phyloP scores from a whole-genome alignment of 2,113 vertebrate species.

The Vireo altiloquus region DNA sequence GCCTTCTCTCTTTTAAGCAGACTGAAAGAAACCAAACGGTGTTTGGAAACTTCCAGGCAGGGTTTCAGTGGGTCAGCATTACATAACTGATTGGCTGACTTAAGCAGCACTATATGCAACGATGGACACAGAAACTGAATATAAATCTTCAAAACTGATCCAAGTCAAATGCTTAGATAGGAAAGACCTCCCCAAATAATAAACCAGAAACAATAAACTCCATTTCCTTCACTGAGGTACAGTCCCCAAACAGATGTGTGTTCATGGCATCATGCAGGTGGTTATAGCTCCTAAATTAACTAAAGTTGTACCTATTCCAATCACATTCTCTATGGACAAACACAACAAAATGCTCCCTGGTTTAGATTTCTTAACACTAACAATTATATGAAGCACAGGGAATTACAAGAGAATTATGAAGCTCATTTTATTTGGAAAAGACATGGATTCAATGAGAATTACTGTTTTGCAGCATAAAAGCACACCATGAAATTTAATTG shows the following conservation, averaged over 20 bases:
- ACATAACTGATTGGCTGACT: neutral
- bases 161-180: neutral
- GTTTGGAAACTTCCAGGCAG: neutral
- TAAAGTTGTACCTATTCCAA: neutral
- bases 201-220: neutral
- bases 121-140: neutral
- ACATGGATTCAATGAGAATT: neutral
- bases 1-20: neutral
- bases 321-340: neutral
- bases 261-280: neutral
- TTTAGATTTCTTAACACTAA: neutral
- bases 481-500: constrained; percentile 2
- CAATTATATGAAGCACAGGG: neutral
- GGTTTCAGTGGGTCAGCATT: neutral
- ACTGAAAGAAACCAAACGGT: neutral
- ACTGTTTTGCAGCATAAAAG: neutral
- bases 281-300: neutral
- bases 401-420: neutral
- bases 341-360: neutral
- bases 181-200: neutral
- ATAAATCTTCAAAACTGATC: neutral
- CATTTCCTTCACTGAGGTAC: neutral
- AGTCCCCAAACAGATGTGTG: rapidly evolving
- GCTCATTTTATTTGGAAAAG: neutral
- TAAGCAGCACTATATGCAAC: neutral